Evolutionary conservation across 2,797 vertebrate species (phyloP).

Genomic region (Dallia pectoralis): DNA sequence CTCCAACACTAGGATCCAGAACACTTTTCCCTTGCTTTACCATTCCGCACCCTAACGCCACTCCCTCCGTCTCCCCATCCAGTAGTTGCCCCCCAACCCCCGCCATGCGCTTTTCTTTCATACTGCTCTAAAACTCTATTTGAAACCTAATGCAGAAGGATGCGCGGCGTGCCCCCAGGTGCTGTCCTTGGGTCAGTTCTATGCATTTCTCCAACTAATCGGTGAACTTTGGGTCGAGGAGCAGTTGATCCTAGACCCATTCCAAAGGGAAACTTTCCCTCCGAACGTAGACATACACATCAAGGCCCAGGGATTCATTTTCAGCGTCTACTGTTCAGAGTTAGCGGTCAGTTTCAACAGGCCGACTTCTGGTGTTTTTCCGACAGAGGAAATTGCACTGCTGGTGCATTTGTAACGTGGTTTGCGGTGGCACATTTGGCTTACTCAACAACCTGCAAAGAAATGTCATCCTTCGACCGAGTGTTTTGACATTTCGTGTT

Average conservation of each 20-base stretch:
- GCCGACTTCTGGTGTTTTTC: background rate
- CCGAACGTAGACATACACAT: background rate
- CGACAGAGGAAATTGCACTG: background rate
- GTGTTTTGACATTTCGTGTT: background rate
- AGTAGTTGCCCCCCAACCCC: constrained; percentile 13
- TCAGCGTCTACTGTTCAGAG: background rate
- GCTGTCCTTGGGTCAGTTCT: background rate
- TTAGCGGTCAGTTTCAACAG: background rate
- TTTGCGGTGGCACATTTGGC: background rate
- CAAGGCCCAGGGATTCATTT: background rate
- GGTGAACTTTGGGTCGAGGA: background rate
- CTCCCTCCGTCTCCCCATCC: constrained; percentile 9
- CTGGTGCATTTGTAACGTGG: background rate
- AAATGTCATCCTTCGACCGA: background rate
- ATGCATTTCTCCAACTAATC: background rate
- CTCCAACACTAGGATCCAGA: constrained; percentile 72
- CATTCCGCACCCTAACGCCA: constrained; percentile 27
- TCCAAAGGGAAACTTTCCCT: background rate
- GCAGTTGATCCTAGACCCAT: background rate
- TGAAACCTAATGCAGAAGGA: background rate
- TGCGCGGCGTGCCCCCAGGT: background rate
- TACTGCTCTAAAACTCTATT: constrained; percentile 8
- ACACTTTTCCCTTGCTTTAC: constrained; percentile 44
- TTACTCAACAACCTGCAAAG: background rate
- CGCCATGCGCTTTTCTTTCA: constrained; percentile 33